Evolutionary conservation across 2,113 vertebrate species (phyloP), one percentile per base, ranked within the genome.

Genomic region (Saguinus imperator): DNA sequence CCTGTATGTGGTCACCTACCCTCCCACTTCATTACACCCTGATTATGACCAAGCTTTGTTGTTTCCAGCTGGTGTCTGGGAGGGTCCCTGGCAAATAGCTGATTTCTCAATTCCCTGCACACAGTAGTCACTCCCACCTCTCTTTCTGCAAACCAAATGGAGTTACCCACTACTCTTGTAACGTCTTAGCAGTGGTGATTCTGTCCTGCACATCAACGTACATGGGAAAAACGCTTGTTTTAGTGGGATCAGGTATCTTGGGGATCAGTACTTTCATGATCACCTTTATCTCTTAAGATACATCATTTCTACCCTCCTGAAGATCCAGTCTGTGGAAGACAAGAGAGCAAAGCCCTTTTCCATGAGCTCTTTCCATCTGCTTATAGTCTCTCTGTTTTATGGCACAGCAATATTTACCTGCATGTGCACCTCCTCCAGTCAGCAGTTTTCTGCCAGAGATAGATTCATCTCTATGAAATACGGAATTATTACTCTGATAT

Each of bases 261-360:
- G 95, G 95, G 4, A 72, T 48, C 5, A 45, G 88, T 1, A 61
- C 96, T 29, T 96, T 88, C 76, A 66, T 98, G 29, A 58, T 75
- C 29, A 97, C 92, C 2, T 57, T 97, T 25, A 2, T 95, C 5
- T 97, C 89, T 1, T 97, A 95, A 43, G 93, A 7, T 96, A 88
- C 50, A 96, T 97, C 18, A 82, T 97, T 21, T 93, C 87, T 20
- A 87, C 95, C n/a, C 75, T 98, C 6, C 86, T 97, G 6, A 96
- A 72, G 45, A 97, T 97, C 8, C 55, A 6, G 6, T 97, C 96
- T 6, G 85, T 25, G 1, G 92, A 86, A 40, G 94, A 94, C 11
- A 96, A 94, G 14, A 94, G 14, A 29, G n/a, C 29, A 98, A 96
- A 76, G 97, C 21, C 92, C 17, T 98, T 98, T 64, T 98, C 93